These are phyloP conservation scores for Hemistola chrysoprasaria DNA, from an alignment of 2,888 invertebrate genomes.

Conservation along the genomic window DNA sequence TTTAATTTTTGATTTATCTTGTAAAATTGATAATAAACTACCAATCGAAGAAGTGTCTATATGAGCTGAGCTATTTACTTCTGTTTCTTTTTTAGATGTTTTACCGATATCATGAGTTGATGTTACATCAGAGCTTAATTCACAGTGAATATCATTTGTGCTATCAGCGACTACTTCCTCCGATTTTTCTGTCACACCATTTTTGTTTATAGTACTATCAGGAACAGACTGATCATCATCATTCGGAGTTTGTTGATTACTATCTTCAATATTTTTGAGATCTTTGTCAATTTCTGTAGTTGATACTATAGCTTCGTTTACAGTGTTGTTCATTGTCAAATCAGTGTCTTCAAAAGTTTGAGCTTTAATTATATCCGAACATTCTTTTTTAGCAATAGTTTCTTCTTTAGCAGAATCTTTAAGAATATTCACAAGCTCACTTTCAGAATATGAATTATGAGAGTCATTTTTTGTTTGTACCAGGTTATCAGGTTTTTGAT, in stretches of 20 bases:
- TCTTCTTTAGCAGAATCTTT: slow-evolving; percentile 2
- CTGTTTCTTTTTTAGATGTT: slow-evolving; percentile 14
- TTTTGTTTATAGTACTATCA: slow-evolving; percentile 61
- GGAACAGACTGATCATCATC: slow-evolving; percentile 45
- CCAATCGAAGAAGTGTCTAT: slow-evolving; percentile 48
- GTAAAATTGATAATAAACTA: slow-evolving; percentile 60
- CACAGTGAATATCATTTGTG: slow-evolving; percentile 51
- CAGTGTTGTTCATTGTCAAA: slow-evolving; percentile 6
- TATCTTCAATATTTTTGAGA: slow-evolving; percentile 17
- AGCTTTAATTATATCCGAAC: neutral
- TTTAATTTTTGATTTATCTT: slow-evolving; percentile 75
- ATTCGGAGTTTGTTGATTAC: slow-evolving; percentile 14
- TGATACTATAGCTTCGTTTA: slow-evolving; percentile 49
- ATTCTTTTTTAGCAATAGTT: neutral
- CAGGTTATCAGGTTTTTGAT: too few relatives aligned
- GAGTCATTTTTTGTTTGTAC: too few relatives aligned
- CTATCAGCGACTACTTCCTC: slow-evolving; percentile 49
- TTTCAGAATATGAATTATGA: neutral
- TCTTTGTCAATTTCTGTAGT: slow-evolving; percentile 43
- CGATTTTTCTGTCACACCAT: slow-evolving; percentile 30
- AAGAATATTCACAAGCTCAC: neutral
- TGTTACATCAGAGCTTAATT: slow-evolving; percentile 50
- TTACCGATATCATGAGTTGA: slow-evolving; percentile 24
- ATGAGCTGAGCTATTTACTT: slow-evolving; percentile 18
- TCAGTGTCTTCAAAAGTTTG: neutral